A percentile compares a stretch with the other conserved stretches of the same genome.
These are phyloP conservation scores for Odontothrips loti DNA, from an alignment of 2,888 invertebrate species.

Conservation along the genomic window DNA sequence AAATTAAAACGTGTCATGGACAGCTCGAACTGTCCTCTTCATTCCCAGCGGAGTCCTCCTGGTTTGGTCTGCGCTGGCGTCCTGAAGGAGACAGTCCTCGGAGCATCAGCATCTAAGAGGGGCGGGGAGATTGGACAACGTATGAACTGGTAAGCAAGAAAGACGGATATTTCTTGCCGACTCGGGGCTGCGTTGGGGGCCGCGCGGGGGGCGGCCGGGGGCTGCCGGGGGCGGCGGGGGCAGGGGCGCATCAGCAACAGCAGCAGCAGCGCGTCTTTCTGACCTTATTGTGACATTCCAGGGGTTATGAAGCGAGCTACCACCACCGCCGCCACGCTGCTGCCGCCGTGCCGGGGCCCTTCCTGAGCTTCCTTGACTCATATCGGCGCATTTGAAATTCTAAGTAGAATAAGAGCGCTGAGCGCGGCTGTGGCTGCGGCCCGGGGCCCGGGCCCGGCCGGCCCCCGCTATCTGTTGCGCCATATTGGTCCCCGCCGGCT, in stretches of 20 bases:
- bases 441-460: too few relatives aligned
- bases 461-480: background rate
- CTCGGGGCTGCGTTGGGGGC: background rate
- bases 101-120: background rate
- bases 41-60: background rate
- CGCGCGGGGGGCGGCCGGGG: too few relatives aligned
- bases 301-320: background rate
- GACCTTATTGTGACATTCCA: conserved; percentile 15
- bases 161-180: background rate
- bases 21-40: background rate
- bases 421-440: too few relatives aligned
- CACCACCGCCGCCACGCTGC: background rate
- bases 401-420: background rate
- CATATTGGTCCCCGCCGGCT: background rate
- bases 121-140: background rate
- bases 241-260: too few relatives aligned
- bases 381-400: conserved; percentile 23
- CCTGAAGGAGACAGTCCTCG: background rate
- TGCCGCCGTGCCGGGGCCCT: background rate
- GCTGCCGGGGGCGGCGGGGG: too few relatives aligned
- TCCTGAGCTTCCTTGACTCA: background rate
- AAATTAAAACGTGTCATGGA: too few relatives aligned
- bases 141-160: background rate
- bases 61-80: background rate
- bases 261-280: background rate